Evolutionary conservation across 2,888 invertebrate genomes (phyloP), one percentile per base, ranked within the genome.

Genomic region (Mechanitis messenoides): DNA sequence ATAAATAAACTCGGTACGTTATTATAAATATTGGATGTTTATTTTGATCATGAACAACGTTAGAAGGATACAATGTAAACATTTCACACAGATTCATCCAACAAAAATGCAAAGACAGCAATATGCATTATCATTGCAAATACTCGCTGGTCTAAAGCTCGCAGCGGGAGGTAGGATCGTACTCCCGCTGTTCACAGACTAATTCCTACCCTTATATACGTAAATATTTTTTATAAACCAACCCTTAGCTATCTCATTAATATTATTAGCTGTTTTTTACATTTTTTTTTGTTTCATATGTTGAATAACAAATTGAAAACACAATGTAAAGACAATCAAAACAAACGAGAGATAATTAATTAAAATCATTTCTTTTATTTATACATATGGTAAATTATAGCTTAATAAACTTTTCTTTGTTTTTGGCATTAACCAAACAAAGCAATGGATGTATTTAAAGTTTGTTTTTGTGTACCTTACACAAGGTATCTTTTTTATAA

Each of bases 101-200:
- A 50, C 7, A 9, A 50, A 45, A 59, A 53, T 53, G 45, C 57
- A 45, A 57, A 53, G 59, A 57, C 42, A 63, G 46, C 55, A 65
- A 64, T 63, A 62, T 60, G 61, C 65, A 66, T 67, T 62, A 65
- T 64, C 62, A 63, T 67, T 66, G 64, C 62, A 64, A 65, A 64
- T 65, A 55, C 62, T 58, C 60, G 59, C 54, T 63, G 54, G 67
- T 64, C 55, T 63, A 64, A 59, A 50, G 62, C 53, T 60, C 68
- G 33, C 71, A 59, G 68, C 71, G 68, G 63, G 70, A 70, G 77
- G 77, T 72, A 64, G 69, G 42, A 6, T 11, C 50, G 31, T 50
- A 31, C 50, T 42, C 81, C 81, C 72, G 78, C 77, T 77, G 81
- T 65, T 75, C 69, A 56, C 50, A 59, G 63, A 71, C 74, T 76